A percentile compares a stretch with the other conserved stretches of the same genome.
Evolutionary conservation across 1,140 invertebrate species (phyloP).

Genomic region (Samia ricini): DNA sequence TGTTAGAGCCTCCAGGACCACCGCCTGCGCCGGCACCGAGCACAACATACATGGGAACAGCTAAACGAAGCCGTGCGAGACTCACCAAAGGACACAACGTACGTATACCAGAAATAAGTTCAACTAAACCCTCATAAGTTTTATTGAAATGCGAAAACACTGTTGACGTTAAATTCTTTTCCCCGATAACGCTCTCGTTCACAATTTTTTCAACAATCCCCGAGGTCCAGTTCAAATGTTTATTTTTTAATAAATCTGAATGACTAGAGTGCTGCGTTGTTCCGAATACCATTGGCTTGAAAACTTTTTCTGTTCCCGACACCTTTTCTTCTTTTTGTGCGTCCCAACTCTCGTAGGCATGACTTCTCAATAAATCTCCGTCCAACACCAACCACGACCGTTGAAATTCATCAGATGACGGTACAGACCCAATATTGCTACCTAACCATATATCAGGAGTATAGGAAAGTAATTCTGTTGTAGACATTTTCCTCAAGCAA

Average conservation of each 20-base stretch:
- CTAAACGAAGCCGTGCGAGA: slow-evolving; percentile 78
- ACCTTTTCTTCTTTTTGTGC: slow-evolving; percentile 64
- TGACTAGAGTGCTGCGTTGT: slow-evolving; percentile 84
- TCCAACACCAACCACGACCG: slow-evolving; percentile 88
- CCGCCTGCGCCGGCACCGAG: slow-evolving; percentile 62
- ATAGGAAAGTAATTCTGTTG: slow-evolving; percentile 81
- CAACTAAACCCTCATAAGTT: slow-evolving; percentile 81
- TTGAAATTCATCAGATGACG: slow-evolving; percentile 77
- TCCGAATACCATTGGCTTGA: slow-evolving; percentile 82
- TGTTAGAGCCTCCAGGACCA: slow-evolving; percentile 29
- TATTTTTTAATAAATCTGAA: slow-evolving; percentile 77
- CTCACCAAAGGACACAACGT: slow-evolving; percentile 87
- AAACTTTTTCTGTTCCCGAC: slow-evolving; percentile 56
- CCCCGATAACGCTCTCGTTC: slow-evolving; percentile 81
- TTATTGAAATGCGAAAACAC: slow-evolving; percentile 82
- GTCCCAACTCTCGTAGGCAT: slow-evolving; percentile 80
- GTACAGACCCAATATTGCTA: slow-evolving; percentile 78
- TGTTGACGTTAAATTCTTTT: slow-evolving; percentile 79
- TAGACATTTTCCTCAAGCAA: slow-evolving; percentile 81
- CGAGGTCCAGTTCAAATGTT: slow-evolving; percentile 80
- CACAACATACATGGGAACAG: slow-evolving; percentile 86
- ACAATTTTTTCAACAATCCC: slow-evolving; percentile 81
- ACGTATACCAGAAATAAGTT: slow-evolving; percentile 88
- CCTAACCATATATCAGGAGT: slow-evolving; percentile 84
- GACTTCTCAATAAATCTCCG: slow-evolving; percentile 81